These are phyloP conservation scores for Hirundo rustica DNA, from an alignment of 2,797 vertebrate species.

Conservation along the genomic window DNA sequence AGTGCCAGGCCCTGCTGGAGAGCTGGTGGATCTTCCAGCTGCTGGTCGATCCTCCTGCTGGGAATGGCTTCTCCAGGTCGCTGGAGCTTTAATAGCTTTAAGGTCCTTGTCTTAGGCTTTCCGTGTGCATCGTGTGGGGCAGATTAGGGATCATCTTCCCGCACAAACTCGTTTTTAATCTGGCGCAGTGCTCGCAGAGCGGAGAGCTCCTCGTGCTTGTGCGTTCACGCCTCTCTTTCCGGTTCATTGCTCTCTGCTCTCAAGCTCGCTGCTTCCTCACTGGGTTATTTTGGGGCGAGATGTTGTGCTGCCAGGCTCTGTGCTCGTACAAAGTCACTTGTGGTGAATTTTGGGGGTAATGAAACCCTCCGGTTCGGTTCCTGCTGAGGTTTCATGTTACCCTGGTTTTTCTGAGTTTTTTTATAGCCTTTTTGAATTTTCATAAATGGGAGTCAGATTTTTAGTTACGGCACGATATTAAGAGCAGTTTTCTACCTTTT, in stretches of 20 bases:
- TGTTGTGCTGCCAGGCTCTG: not conserved
- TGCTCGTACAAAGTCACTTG: not conserved
- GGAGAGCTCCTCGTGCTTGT: not conserved
- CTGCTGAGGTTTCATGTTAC: not conserved
- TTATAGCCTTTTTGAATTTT: no score
- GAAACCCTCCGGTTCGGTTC: not conserved
- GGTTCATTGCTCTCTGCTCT: not conserved
- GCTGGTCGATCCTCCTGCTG: not conserved
- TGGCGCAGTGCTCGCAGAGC: not conserved
- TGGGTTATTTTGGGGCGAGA: not conserved
- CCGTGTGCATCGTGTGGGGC: rapidly evolving
- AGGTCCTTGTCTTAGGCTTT: not conserved
- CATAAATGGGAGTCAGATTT: no score
- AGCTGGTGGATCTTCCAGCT: not conserved
- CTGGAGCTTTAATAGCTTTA: not conserved
- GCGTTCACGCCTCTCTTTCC: not conserved
- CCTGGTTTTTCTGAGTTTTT: no score
- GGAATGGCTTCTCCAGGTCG: not conserved
- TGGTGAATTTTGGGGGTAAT: rapidly evolving
- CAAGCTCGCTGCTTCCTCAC: rapidly evolving
- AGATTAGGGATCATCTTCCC: conserved; percentile 18
- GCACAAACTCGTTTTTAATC: not conserved
- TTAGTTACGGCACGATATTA: no score
- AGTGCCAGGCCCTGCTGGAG: not conserved
- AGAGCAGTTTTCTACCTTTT: no score